A percentile compares a stretch with the other conserved stretches of the same genome.
phyloP scores from a whole-genome alignment of 2,113 vertebrate genomes.

The Calyptommatus sinebrachiatus region DNA sequence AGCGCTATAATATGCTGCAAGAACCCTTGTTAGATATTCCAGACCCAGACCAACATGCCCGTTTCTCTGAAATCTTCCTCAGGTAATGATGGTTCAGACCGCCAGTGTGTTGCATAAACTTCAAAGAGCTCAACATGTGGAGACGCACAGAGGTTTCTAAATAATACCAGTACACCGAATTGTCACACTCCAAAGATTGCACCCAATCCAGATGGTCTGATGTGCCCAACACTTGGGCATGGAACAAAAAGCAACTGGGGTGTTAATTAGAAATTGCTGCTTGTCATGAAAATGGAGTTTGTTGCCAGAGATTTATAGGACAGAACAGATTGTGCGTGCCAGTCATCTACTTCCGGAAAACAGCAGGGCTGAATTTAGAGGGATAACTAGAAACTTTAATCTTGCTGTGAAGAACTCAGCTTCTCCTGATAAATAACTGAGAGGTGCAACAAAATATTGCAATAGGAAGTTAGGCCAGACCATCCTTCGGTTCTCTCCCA shows the following conservation, averaged over 20 bases:
- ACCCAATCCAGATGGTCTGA: conserved; percentile 40
- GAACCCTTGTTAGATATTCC: too few species aligned
- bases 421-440: background rate
- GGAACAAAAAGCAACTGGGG: conserved; percentile 21
- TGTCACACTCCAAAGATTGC: background rate
- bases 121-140: too few species aligned
- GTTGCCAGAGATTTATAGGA: conserved; percentile 47
- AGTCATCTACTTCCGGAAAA: background rate
- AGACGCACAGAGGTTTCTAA: background rate
- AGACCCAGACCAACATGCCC: background rate
- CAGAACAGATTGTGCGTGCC: conserved; percentile 18
- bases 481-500: background rate
- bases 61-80: background rate
- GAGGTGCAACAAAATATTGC: background rate
- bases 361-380: background rate
- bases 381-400: background rate
- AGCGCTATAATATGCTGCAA: too few species aligned
- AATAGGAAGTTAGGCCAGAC: background rate
- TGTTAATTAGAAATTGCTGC: conserved; percentile 42
- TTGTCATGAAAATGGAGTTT: conserved; percentile 34
- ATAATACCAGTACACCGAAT: background rate
- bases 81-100: background rate
- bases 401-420: background rate
- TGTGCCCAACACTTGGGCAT: conserved; percentile 27
- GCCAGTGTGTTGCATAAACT: too few species aligned